Evolutionary conservation across 2,888 invertebrate genomes (phyloP), one percentile per base, ranked within the genome.

Genomic region (Volucella bombylans): DNA sequence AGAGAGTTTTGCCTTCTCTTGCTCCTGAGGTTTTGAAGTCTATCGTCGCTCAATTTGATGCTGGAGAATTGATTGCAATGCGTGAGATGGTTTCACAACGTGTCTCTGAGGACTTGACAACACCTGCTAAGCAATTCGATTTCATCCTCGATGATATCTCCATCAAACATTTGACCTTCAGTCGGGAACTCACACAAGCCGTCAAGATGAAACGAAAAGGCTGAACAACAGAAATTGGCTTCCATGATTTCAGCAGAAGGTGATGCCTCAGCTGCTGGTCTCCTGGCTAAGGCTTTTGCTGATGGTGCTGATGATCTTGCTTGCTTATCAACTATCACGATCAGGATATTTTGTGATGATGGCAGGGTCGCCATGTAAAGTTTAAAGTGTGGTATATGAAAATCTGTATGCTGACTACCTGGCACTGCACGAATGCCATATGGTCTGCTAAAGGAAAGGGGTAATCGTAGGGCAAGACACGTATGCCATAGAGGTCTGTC

Each of bases 181-280:
- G 99, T 80, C 96, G 97, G 90, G 99, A 99, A 92, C 99, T 99
- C 93, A 99, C 99, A 8, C 96, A 96, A 89, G 99, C 99, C 87
- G 99, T 99, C 55, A 99, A 99, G 93, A 94, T 98, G 94, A 99
- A 99, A 92, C 99, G 99, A 99, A 92, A 99, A 98, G 93, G 99
- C 99, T 14, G 99, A 99, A 92, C 99, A 99, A 92, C 96, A 97
- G 90, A 99, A 99, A 93, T 95, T 96, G 90, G 94, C 94, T 1
- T 96, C 98, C 61, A 94, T 98, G 89, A 98, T 99, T 86, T 96
- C 97, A 4, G 99, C 99, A 0, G 99, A 99, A 92, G 99, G 99
- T 92, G 99, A 99, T 91, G 97, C 99, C 0, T 96, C 97, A 89
- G 99, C 99, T 81, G 99, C 99, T 2, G 93, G 95, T 82, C 93